Evolutionary conservation across 1,140 invertebrate genomes (phyloP).

Genomic region (Potamilus streckersoni): DNA sequence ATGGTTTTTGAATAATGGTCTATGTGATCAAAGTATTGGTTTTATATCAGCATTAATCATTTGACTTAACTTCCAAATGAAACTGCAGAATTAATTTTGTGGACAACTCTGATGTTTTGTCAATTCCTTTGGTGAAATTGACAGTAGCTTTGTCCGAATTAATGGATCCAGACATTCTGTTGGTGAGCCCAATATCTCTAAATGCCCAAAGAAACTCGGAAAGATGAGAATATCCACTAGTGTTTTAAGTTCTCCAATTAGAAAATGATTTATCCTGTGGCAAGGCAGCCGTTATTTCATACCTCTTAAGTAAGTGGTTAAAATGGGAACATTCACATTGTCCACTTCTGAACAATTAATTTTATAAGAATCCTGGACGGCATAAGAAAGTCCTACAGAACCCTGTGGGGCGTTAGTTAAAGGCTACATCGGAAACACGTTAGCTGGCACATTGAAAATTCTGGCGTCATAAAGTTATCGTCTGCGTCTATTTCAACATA

Average conservation of each 20-base stretch:
- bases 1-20: slow-evolving; percentile 11
- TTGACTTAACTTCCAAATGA: slow-evolving; percentile 28
- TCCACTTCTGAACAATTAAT: slow-evolving; percentile 37
- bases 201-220: slow-evolving; percentile 29
- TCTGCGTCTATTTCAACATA: slow-evolving; percentile 15
- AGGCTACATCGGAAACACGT: slow-evolving; percentile 15
- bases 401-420: slow-evolving; percentile 8
- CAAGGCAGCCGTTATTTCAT: slow-evolving; percentile 33
- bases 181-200: slow-evolving; percentile 4
- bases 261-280: slow-evolving; percentile 34
- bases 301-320: slow-evolving; percentile 19
- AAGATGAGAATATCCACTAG: slow-evolving; percentile 27
- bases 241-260: slow-evolving; percentile 25
- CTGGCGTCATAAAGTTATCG: slow-evolving; percentile 12
- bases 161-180: not conserved
- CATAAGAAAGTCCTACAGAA: slow-evolving; percentile 10
- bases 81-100: slow-evolving; percentile 23
- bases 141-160: slow-evolving; percentile 17
- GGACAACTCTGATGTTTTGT: slow-evolving; percentile 6
- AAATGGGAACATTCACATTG: slow-evolving; percentile 37
- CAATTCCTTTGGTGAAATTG: slow-evolving; percentile 5
- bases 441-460: slow-evolving; percentile 19
- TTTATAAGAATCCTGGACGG: slow-evolving; percentile 29
- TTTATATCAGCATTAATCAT: slow-evolving; percentile 39
- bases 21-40: slow-evolving; percentile 16